These are phyloP conservation scores for Myripristis murdjan DNA, from an alignment of 2,797 vertebrate species.

Conservation along the genomic window DNA sequence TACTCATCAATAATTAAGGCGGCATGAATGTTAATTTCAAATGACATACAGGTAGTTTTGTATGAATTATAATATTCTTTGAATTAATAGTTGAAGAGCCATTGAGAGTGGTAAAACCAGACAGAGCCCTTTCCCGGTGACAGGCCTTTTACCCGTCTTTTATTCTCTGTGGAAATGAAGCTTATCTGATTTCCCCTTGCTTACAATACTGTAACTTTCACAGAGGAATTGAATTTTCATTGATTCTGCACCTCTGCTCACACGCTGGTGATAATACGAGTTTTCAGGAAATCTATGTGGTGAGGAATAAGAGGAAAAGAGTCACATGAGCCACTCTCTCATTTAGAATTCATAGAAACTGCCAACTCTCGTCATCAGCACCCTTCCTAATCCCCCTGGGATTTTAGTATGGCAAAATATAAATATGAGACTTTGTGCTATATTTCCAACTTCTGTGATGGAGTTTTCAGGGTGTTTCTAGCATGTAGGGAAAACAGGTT, in stretches of 20 bases:
- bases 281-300: constrained; percentile 52
- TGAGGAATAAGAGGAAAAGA: constrained; percentile 23
- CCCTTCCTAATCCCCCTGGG: constrained; percentile 3
- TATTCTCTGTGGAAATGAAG: constrained; percentile 43
- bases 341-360: constrained; percentile 60
- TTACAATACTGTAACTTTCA: constrained; percentile 27
- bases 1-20: background rate
- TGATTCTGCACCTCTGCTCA: constrained; percentile 49
- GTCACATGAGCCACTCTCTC: constrained; percentile 24
- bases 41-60: constrained; percentile 2
- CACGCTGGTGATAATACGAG: constrained; percentile 46
- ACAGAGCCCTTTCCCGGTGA: constrained; percentile 1
- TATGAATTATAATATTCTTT: background rate
- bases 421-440: constrained; percentile 13
- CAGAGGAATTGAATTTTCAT: constrained; percentile 51
- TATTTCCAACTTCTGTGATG: constrained; percentile 4
- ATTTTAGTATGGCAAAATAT: constrained; percentile 16
- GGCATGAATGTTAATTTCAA: too few species aligned
- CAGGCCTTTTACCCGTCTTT: constrained; percentile 19
- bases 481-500: constrained; percentile 1
- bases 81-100: background rate
- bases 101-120: background rate
- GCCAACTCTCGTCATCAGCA: constrained; percentile 22
- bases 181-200: constrained; percentile 37
- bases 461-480: constrained; percentile 1